Evolutionary conservation across 1,140 invertebrate genomes (phyloP).

Genomic region (Monochamus saltuarius): DNA sequence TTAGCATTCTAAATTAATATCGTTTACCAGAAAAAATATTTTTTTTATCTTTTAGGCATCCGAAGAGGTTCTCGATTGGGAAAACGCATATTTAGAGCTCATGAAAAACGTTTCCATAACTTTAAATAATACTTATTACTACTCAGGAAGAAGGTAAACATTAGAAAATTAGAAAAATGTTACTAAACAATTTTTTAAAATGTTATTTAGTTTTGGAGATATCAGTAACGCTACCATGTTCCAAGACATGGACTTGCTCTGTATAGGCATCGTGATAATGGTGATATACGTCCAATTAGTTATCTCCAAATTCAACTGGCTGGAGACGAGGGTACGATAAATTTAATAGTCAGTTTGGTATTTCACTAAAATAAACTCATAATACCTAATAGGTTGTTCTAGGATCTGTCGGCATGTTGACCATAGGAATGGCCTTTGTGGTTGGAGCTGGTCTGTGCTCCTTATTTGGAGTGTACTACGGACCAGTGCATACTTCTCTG

Average conservation of each 20-base stretch:
- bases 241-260: slow-evolving; percentile 70
- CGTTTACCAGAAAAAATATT: too few species aligned
- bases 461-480: slow-evolving; percentile 70
- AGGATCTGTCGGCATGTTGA: slow-evolving; percentile 66
- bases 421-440: slow-evolving; percentile 75
- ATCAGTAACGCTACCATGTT: slow-evolving; percentile 68
- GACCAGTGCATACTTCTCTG: slow-evolving; percentile 78
- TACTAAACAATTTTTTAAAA: slow-evolving; percentile 1
- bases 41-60: slow-evolving; percentile 55
- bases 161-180: background rate
- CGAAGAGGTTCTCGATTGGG: slow-evolving; percentile 64
- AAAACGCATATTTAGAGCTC: slow-evolving; percentile 60
- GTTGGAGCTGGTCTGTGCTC: slow-evolving; percentile 74
- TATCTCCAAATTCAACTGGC: slow-evolving; percentile 71
- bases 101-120: slow-evolving; percentile 52
- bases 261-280: slow-evolving; percentile 68
- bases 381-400: slow-evolving; percentile 55
- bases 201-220: slow-evolving; percentile 65
- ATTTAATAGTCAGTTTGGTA: slow-evolving; percentile 6
- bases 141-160: slow-evolving; percentile 62
- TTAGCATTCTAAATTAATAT: too few species aligned
- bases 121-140: slow-evolving; percentile 59
- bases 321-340: slow-evolving; percentile 66
- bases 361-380: slow-evolving; percentile 1
- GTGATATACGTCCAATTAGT: slow-evolving; percentile 72